phyloP scores from a whole-genome alignment of 2,113 vertebrate species.

The Hemicordylus capensis region DNA sequence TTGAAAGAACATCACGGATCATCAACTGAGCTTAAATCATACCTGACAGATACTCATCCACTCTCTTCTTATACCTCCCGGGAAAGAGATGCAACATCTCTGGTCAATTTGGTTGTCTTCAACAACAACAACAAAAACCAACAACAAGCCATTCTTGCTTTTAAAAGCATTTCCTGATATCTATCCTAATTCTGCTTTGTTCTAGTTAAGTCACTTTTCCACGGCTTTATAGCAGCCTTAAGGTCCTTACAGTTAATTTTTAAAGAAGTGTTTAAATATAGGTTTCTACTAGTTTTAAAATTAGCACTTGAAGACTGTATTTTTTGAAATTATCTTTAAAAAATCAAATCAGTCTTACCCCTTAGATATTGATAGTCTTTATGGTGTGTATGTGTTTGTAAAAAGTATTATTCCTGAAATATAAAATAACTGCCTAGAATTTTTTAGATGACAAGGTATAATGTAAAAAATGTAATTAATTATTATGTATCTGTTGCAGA shows the following conservation, averaged over 20 bases:
- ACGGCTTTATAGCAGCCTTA: neutral
- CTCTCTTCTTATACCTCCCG: neutral
- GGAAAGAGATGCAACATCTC: neutral
- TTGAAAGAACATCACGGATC: neutral
- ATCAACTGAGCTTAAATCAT: neutral
- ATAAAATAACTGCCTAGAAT: neutral
- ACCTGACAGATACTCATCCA: neutral
- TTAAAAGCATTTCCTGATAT: neutral
- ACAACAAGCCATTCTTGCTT: neutral
- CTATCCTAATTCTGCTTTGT: neutral
- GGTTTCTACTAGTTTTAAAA: neutral
- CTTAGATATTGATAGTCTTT: neutral
- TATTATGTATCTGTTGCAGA: slow-evolving; percentile 70
- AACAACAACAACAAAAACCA: too few relatives aligned
- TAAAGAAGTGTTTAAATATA: neutral
- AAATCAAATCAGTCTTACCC: neutral
- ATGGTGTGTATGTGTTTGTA: neutral
- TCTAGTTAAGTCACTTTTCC: neutral
- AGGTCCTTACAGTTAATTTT: too few relatives aligned
- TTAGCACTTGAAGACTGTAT: neutral
- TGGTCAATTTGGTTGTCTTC: neutral
- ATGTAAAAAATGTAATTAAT: neutral
- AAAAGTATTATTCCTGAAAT: neutral
- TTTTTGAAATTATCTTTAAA: neutral
- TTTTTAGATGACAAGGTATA: neutral